Evolutionary conservation across 2,888 invertebrate species (phyloP), one percentile per base, ranked within the genome.

Genomic region (Hylaea fasciaria): DNA sequence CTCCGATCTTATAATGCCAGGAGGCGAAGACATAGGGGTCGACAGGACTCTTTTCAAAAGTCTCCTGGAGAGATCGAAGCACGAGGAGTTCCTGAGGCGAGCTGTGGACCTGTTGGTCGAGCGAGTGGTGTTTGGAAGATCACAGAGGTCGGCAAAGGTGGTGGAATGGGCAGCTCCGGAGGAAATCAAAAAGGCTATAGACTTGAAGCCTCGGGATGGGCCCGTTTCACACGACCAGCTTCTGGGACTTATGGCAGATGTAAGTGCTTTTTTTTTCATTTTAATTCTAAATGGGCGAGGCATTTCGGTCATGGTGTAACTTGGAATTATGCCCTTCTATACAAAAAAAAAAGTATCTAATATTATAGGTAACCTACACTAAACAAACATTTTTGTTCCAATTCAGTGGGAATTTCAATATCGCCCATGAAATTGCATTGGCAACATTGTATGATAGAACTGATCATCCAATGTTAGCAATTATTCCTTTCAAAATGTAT

Each of bases 91-190:
- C 78, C 90, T 97, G 43, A 91, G 95, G 51, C 93, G 94, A 64
- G 95, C 95, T 60, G 92, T 96, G 48, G 95, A 96, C 59, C 85
- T 96, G 64, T 87, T 97, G 68, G 89, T 97, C 43, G 94, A 96
- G 65, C 93, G 95, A 57, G 96, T 96, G 4, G 94, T 97, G 11
- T 96, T 97, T 74, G 94, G 95, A 74, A 95, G 96, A 50, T 95
- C 96, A 0, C 93, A 93, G 65, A 93, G 96, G 60, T 92, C 93
- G 8, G 94, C 94, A 52, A 95, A 95, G 81, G 97, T 98, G 4
- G 94, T 97, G 51, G 95, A 97, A 72, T 98, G 97, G 95, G 93
- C 94, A 64, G 93, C 95, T 45, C 98, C 98, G 0, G 94, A 94
- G 29, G 94, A 95, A 48, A 90, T 98, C 56, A 93, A 93, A 68